Evolutionary conservation across 2,888 invertebrate genomes (phyloP).

Genomic region (Phalangium opilio): DNA sequence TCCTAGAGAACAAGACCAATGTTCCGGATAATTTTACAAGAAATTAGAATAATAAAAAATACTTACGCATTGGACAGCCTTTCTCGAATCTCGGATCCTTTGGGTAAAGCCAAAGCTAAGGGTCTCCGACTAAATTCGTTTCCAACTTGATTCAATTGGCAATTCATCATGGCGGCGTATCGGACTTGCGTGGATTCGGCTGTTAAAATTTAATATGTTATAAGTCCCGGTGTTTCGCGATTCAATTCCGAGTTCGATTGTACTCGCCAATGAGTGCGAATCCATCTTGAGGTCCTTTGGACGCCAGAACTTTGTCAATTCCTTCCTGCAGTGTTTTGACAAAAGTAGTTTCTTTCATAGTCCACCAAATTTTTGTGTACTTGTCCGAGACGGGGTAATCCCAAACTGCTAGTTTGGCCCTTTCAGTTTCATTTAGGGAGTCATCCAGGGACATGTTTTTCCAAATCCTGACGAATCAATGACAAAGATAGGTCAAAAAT

Average conservation of each 20-base stretch:
- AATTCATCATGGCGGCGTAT: conserved; percentile 60
- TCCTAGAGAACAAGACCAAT: too few species aligned
- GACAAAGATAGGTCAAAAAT: too few species aligned
- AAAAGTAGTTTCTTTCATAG: conserved; percentile 70
- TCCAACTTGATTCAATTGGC: conserved; percentile 80
- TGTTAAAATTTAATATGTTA: conserved; percentile 21
- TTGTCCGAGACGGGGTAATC: conserved; percentile 97
- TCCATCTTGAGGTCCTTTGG: conserved; percentile 44
- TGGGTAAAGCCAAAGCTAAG: conserved; percentile 91
- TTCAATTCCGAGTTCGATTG: too few species aligned
- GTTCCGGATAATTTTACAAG: neutral
- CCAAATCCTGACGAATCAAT: conserved; percentile 57
- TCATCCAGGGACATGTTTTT: conserved; percentile 95
- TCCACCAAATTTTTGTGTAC: conserved; percentile 97
- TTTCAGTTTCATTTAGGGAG: conserved; percentile 69
- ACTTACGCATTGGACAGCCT: conserved; percentile 88
- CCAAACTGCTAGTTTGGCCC: conserved; percentile 95
- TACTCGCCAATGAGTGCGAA: conserved; percentile 66
- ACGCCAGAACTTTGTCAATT: conserved; percentile 44
- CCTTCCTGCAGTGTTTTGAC: conserved; percentile 67
- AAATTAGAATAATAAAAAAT: too few species aligned
- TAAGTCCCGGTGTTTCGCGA: too few species aligned
- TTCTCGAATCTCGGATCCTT: conserved; percentile 83
- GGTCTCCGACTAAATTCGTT: conserved; percentile 96
- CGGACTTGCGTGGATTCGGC: conserved; percentile 86